A percentile compares a stretch with the other conserved stretches of the same genome.
Conservation (phyloP, 2,888 invertebrate genomes). For the Ommatoiulus sabulosus region DNA sequence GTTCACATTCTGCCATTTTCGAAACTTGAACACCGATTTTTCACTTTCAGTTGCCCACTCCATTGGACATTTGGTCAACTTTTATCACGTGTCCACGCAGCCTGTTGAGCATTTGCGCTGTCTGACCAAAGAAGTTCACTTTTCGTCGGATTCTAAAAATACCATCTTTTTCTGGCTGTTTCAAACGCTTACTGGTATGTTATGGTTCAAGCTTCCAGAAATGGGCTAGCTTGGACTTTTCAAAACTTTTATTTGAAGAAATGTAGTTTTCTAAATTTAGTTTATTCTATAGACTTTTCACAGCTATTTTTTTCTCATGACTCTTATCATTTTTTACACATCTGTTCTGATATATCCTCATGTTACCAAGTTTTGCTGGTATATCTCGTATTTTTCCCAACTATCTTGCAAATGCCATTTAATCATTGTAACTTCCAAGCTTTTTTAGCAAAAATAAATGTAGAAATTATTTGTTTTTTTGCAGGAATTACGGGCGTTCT, state of each 20-base stretch:
- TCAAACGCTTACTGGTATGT: constrained; percentile 87
- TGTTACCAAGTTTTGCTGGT: no score
- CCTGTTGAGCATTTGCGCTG: constrained; percentile 92
- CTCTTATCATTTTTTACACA: no score
- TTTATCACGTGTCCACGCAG: constrained; percentile 97
- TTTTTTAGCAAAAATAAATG: no score
- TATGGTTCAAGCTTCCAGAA: constrained; percentile 61
- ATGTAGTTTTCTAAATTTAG: neutral
- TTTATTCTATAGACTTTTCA: no score
- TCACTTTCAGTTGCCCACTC: constrained; percentile 79
- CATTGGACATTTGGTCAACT: constrained; percentile 95
- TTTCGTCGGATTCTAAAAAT: constrained; percentile 92
- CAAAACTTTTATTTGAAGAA: constrained; percentile 1
- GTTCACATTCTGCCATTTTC: constrained; percentile 22
- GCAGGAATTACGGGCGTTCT: constrained; percentile 87
- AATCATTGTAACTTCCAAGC: no score
- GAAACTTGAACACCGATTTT: neutral
- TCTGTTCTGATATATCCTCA: no score
- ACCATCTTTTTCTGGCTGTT: constrained; percentile 96
- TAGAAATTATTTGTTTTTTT: constrained; percentile 59
- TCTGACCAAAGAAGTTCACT: constrained; percentile 92
- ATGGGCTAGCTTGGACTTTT: neutral
- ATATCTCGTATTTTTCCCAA: no score
- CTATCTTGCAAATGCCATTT: no score
- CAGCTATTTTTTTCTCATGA: no score